Evolutionary conservation across 2,888 invertebrate species (phyloP), one percentile per base, ranked within the genome.

Genomic region (Drosophila vallismaia): DNA sequence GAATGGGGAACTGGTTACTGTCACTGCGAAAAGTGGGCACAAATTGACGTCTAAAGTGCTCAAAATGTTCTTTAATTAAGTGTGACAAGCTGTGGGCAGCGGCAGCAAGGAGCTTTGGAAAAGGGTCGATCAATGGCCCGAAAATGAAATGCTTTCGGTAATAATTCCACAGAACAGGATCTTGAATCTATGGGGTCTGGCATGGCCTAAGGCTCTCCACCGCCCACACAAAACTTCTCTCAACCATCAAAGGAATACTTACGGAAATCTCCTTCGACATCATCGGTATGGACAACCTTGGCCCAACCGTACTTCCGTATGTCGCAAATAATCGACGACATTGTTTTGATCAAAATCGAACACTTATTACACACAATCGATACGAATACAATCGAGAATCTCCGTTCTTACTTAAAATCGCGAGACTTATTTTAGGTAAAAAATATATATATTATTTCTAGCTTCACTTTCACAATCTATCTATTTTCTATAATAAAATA

Each of bases 41-140:
- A 85, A 85, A 85, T 85, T 85, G 85, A 85, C 85, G 87, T 87
- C 83, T 87, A 85, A 85, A 85, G 85, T 85, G 85, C 86, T 84
- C 85, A 71, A 87, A 87, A 85, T 87, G 87, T 87, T 85, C 85
- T 85, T 85, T 85, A 85, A 85, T 85, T 85, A 85, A 85, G 85
- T 85, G 85, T 85, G 85, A 86, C 85, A 87, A 87, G 87, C 81
- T 86, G 84, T 82, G 84, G 84, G 77, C 74, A 79, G 1, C 10
- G 28, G 28, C 28, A 19, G 28, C 28, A 19, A 19, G 19, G 19
- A 19, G 24, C 7, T 24, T 6, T 14, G 19, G 14, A 42, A 42
- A 42, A 42, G 36, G 36, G 36, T 36, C 36, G 36, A 36, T 36
- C 36, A 36, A 36, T 19, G 14, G 40, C 40, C 40, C 40, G 14